These are phyloP conservation scores for Macrotus californicus DNA, from an alignment of 2,113 vertebrate genomes.

Conservation along the genomic window DNA sequence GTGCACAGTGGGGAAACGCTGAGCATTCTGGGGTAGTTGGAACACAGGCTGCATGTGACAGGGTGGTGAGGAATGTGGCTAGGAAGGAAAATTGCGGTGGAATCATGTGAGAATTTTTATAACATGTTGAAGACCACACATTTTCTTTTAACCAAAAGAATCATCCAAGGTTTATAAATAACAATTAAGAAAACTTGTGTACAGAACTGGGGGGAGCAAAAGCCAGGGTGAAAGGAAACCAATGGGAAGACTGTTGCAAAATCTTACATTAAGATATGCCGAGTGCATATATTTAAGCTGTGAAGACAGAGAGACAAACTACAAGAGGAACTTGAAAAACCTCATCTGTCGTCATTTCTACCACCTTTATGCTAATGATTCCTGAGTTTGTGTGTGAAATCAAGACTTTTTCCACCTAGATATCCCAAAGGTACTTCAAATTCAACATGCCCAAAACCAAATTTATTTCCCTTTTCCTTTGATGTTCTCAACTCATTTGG, in stretches of 20 bases:
- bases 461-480: neutral
- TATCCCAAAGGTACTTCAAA: neutral
- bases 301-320: neutral
- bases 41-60: neutral
- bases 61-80: neutral
- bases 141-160: neutral
- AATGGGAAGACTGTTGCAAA: neutral
- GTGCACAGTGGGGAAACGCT: neutral
- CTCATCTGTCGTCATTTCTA: neutral
- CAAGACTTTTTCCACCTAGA: neutral
- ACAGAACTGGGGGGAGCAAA: neutral
- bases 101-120: neutral
- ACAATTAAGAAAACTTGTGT: neutral
- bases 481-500: neutral
- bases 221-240: neutral
- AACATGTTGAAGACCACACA: neutral
- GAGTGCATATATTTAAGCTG: neutral
- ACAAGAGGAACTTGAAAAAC: conserved; percentile 13
- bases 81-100: neutral
- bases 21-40: neutral
- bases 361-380: neutral
- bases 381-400: neutral
- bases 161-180: neutral
- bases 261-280: neutral
- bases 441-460: neutral